These are phyloP conservation scores for Taxidea taxus DNA, from an alignment of 2,113 vertebrate genomes.

Conservation along the genomic window DNA sequence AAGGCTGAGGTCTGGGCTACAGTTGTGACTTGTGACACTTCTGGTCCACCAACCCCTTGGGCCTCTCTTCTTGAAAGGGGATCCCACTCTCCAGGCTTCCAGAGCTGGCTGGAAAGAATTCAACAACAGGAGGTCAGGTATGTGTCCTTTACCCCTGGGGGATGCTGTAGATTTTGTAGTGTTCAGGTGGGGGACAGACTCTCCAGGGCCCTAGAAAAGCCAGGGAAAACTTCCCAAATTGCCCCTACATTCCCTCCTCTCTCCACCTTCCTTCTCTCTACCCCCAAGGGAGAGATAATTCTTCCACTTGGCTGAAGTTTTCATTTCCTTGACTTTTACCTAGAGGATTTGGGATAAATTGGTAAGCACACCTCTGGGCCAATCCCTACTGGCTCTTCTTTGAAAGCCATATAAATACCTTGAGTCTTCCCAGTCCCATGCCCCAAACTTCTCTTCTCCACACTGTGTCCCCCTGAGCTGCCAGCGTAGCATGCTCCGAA, in stretches of 20 bases:
- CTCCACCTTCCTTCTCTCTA: fast-evolving
- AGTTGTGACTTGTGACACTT: not conserved
- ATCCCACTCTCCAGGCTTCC: not conserved
- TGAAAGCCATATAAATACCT: fast-evolving
- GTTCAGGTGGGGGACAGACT: no score
- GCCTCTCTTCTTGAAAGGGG: not conserved
- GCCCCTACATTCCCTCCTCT: no score
- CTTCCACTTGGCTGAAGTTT: not conserved
- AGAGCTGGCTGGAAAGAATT: not conserved
- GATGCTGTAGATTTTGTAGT: fast-evolving
- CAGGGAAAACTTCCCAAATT: not conserved
- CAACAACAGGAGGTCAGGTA: not conserved
- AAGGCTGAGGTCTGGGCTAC: not conserved
- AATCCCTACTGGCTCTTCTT: not conserved
- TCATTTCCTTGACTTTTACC: not conserved
- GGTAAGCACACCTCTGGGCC: not conserved
- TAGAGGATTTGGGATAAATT: not conserved
- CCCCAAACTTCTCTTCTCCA: no score
- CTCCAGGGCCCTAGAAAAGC: not conserved
- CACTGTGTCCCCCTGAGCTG: not conserved
- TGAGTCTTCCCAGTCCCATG: not conserved
- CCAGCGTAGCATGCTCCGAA: no score
- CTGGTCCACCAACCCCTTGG: no score
- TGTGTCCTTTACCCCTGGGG: not conserved
- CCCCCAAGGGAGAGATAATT: no score